Base-by-base conservation (phyloP, 2,113 vertebrate species). In the Spea bombifrons region DNA sequence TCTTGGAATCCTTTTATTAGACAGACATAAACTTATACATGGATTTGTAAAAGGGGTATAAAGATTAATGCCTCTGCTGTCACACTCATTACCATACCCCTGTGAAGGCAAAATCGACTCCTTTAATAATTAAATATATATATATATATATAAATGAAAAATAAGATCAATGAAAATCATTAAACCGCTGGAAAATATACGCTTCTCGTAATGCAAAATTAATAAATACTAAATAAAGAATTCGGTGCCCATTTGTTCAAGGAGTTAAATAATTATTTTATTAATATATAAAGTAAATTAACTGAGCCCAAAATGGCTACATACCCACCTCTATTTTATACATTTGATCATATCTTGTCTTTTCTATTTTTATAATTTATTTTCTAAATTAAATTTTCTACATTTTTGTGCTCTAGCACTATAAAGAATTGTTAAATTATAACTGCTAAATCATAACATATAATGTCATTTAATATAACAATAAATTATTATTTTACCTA, bases 111-210 rank as follows among this genome's bases (percentile, higher is more conserved):
- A 13, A 13, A 70, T 16, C 50, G 5, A 46, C 47, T 65, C 46
- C 57, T 71, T 71, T 64, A 71, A 71, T 78, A 71, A 15, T 55
- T 9, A 52, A 52, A 52, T 52, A 10, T 59, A 3, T 9, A 13
- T 59, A 59, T 13, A 30, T 13, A 13, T 59, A 57, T 13, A 57
- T n/a, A 57, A 57, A 47, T 4, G n/a, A 71, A 71, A 47, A 63
- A 70, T 8, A 71, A 76, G 57, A 70, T 77, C 75, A 77, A 70
- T 78, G 57, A 64, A 71, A 78, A 70, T 55, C 70, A 78, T 78
- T 78, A 71, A 46, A 71, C 7, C 5, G 17, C 43, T 15, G 8
- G 13, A 59, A 69, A 77, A 71, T 53, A 13, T 69, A 53, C 63
- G 6, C 17, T 61, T 70, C 61, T n/a, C 67, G 13, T 17, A 15